phyloP scores from a whole-genome alignment of 2,797 vertebrate species.

The Lophotriccus pileatus region DNA sequence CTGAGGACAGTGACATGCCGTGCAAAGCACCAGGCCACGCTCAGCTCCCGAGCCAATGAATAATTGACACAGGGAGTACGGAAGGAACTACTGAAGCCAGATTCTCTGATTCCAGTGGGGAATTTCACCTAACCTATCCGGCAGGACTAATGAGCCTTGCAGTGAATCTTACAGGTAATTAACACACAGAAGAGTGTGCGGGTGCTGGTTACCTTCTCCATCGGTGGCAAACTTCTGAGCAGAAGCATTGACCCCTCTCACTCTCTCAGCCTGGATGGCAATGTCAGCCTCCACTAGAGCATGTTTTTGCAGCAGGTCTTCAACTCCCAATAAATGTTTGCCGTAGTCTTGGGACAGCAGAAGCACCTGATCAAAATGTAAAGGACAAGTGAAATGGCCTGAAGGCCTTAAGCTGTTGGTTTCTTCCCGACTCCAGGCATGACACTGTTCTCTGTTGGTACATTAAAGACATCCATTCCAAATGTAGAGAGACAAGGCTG shows the following conservation, averaged over 20 bases:
- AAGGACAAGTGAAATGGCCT: background rate
- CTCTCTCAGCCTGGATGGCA: slow-evolving; percentile 90
- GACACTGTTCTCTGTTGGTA: background rate
- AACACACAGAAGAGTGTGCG: background rate
- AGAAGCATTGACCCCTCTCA: slow-evolving; percentile 89
- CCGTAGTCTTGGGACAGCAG: slow-evolving; percentile 96
- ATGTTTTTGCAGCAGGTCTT: slow-evolving; percentile 96
- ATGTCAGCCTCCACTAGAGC: slow-evolving; percentile 96
- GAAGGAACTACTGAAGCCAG: background rate
- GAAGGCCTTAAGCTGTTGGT: background rate
- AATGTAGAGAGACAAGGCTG: background rate
- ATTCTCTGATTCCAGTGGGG: background rate
- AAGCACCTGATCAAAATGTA: slow-evolving; percentile 83
- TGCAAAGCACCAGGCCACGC: background rate
- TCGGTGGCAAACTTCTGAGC: slow-evolving; percentile 91
- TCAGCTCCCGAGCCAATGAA: background rate
- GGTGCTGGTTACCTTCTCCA: slow-evolving; percentile 81
- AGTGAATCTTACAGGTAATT: background rate
- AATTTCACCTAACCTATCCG: background rate
- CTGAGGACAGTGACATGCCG: background rate
- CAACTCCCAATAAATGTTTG: slow-evolving; percentile 94
- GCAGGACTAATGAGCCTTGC: background rate
- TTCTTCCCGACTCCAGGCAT: background rate
- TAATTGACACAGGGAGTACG: background rate
- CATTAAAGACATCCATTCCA: background rate